Conservation (phyloP, 2,888 invertebrate species). For the Cantharis nigra region DNA sequence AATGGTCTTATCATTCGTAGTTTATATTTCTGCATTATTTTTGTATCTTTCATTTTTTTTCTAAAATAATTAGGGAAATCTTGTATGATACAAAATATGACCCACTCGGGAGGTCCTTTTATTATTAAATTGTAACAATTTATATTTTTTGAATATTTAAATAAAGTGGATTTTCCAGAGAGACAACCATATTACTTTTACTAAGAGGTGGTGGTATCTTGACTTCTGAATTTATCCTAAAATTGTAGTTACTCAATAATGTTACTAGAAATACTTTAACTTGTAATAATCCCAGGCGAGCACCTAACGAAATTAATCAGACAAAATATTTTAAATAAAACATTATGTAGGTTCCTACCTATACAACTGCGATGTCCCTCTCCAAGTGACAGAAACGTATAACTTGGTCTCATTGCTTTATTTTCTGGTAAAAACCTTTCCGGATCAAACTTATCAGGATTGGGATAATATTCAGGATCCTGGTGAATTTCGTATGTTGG, state of each 20-base stretch:
- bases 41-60: too few relatives aligned
- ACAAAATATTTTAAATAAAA: too few relatives aligned
- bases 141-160: not conserved
- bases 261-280: not conserved
- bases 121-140: too few relatives aligned
- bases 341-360: conserved; percentile 51
- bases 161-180: not conserved
- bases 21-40: too few relatives aligned
- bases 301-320: not conserved
- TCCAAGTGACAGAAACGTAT: conserved; percentile 62
- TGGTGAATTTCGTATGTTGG: conserved; percentile 41
- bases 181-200: not conserved
- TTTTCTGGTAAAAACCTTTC: conserved; percentile 63
- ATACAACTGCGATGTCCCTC: conserved; percentile 63
- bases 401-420: conserved; percentile 49
- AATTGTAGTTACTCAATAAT: not conserved
- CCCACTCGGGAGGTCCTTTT: too few relatives aligned
- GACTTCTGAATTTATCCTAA: not conserved
- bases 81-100: too few relatives aligned
- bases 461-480: conserved; percentile 51
- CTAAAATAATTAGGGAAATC: too few relatives aligned
- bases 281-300: not conserved
- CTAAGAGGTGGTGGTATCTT: not conserved
- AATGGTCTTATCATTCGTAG: too few relatives aligned
- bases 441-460: conserved; percentile 66